Evolutionary conservation across 2,113 vertebrate genomes (phyloP).

Genomic region (Acrocephalus kingi): DNA sequence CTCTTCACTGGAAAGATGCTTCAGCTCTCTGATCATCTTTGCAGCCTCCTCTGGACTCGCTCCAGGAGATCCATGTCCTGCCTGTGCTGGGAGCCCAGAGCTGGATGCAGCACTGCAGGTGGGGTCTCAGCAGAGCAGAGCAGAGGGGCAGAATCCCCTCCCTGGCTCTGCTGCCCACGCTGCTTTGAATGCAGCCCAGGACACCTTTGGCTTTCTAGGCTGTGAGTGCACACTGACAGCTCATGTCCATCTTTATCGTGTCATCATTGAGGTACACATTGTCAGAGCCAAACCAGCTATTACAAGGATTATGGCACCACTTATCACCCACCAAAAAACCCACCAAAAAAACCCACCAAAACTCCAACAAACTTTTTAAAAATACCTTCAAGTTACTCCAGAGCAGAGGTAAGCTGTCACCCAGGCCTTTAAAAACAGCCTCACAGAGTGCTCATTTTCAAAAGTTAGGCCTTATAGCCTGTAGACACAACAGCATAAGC

Average conservation of each 20-base stretch:
- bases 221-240: rapidly evolving
- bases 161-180: rapidly evolving
- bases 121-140: background rate
- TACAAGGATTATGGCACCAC: background rate
- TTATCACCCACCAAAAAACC: background rate
- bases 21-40: background rate
- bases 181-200: background rate
- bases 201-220: rapidly evolving
- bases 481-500: background rate
- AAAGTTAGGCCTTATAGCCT: background rate
- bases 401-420: background rate
- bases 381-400: background rate
- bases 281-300: background rate
- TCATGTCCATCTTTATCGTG: background rate
- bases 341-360: background rate
- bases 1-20: rapidly evolving
- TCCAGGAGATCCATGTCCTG: background rate
- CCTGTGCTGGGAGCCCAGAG: background rate
- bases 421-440: background rate
- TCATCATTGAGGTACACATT: background rate
- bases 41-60: rapidly evolving
- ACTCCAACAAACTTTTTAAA: no score
- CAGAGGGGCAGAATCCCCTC: background rate
- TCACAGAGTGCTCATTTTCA: background rate
- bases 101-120: background rate